Evolutionary conservation across 2,113 vertebrate genomes (phyloP).

Genomic region (Baryphthengus martii): DNA sequence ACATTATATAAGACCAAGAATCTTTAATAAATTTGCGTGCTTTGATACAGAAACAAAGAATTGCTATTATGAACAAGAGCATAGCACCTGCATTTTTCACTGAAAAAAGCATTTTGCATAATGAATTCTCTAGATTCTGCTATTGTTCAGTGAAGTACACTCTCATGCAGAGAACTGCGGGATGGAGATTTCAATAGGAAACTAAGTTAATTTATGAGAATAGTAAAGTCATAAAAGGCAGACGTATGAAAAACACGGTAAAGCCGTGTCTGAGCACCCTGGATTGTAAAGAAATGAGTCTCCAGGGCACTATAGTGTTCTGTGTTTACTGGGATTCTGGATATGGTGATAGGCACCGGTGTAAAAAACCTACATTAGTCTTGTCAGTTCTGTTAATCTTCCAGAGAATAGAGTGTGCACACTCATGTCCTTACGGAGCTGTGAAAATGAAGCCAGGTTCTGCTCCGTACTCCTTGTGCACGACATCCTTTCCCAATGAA

Average conservation of each 20-base stretch:
- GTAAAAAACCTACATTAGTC: not conserved
- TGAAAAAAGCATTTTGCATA: not conserved
- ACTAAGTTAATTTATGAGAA: constrained; percentile 22
- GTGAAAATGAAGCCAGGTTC: not conserved
- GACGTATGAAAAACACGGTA: not conserved
- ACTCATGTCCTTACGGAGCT: not conserved
- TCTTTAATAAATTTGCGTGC: not conserved
- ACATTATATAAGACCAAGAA: not conserved
- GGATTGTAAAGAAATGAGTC: not conserved
- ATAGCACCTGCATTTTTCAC: constrained; percentile 8
- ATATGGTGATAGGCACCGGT: not conserved
- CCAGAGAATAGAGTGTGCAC: not conserved
- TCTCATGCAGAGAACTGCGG: constrained; percentile 25
- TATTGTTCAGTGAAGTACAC: constrained; percentile 30
- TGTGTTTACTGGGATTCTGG: not conserved
- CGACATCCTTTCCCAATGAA: not conserved
- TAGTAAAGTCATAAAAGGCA: not conserved
- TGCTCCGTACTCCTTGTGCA: not conserved
- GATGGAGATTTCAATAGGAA: not conserved
- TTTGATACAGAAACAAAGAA: constrained; percentile 10
- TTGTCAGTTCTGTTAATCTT: not conserved
- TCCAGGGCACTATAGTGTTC: not conserved
- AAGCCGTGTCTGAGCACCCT: not conserved
- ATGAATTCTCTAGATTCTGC: constrained; percentile 17
- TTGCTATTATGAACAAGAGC: not conserved